phyloP scores from a whole-genome alignment of 2,113 vertebrate genomes.

The Bolborhynchus lineola region DNA sequence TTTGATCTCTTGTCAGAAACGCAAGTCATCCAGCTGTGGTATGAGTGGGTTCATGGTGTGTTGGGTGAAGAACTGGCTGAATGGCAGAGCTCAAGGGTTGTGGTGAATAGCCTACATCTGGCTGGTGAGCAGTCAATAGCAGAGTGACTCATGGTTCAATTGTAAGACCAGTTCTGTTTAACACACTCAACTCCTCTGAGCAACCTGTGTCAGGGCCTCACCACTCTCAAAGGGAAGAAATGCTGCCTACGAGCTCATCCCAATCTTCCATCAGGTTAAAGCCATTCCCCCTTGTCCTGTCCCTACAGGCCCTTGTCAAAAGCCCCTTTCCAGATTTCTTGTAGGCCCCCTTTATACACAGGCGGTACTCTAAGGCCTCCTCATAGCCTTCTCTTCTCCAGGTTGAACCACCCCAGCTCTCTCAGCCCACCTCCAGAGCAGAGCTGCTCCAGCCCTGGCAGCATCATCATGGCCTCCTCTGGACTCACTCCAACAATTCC shows the following conservation, averaged over 20 bases:
- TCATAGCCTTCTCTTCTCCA: background rate
- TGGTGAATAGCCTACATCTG: background rate
- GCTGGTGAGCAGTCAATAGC: rapidly evolving
- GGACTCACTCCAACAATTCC: background rate
- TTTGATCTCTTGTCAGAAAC: background rate
- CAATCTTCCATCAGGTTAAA: background rate
- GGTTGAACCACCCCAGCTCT: background rate
- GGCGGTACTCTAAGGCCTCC: background rate
- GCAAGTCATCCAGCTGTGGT: rapidly evolving
- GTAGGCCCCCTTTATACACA: background rate
- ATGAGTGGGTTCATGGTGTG: rapidly evolving
- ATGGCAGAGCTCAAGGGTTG: background rate
- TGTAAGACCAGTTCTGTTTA: background rate
- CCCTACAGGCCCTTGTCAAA: background rate
- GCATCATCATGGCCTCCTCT: background rate
- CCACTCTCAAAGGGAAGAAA: background rate
- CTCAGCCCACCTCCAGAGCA: background rate
- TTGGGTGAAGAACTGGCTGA: background rate
- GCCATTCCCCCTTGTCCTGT: background rate
- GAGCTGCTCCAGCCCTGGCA: background rate
- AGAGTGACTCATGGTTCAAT: background rate
- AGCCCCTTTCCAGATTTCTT: background rate
- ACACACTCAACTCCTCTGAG: background rate
- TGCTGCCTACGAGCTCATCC: background rate
- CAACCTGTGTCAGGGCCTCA: background rate